Evolutionary conservation across 1,140 invertebrate species (phyloP).

Genomic region (Argopecten irradians): DNA sequence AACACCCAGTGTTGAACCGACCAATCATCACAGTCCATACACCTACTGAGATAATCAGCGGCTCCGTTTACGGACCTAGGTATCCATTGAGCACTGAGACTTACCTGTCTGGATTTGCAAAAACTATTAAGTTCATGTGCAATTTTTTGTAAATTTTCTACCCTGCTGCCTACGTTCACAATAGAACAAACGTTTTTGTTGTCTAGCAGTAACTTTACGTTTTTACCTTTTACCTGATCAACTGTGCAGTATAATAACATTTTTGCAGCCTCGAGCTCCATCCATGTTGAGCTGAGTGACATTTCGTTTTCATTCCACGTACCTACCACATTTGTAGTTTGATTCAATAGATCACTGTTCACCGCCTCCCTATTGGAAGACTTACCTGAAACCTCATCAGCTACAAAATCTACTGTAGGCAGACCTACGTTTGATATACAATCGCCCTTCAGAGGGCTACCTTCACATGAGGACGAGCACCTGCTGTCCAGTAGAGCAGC

Average conservation of each 20-base stretch:
- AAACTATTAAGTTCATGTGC: background rate
- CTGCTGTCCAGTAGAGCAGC: background rate
- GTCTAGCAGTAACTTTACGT: no score
- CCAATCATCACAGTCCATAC: conserved; percentile 36
- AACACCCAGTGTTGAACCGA: background rate
- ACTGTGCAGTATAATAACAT: no score
- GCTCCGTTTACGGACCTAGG: background rate
- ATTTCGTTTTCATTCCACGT: no score
- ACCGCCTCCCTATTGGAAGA: no score
- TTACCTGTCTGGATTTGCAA: conserved; percentile 31
- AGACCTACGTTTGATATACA: conserved; percentile 25
- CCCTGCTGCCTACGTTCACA: conserved; percentile 20
- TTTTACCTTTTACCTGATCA: no score
- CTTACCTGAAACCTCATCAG: no score
- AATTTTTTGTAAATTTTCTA: conserved; percentile 29
- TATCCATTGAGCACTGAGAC: conserved; percentile 27
- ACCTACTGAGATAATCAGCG: conserved; percentile 33
- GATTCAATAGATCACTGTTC: no score
- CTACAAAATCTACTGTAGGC: no score
- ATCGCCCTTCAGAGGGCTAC: conserved; percentile 19
- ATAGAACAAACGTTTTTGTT: background rate
- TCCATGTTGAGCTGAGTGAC: no score
- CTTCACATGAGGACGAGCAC: conserved; percentile 35
- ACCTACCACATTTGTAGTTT: no score
- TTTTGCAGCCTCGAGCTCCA: no score